Evolutionary conservation across 2,888 invertebrate genomes (phyloP), one percentile per base, ranked within the genome.

Genomic region (Tachina grossa): DNA sequence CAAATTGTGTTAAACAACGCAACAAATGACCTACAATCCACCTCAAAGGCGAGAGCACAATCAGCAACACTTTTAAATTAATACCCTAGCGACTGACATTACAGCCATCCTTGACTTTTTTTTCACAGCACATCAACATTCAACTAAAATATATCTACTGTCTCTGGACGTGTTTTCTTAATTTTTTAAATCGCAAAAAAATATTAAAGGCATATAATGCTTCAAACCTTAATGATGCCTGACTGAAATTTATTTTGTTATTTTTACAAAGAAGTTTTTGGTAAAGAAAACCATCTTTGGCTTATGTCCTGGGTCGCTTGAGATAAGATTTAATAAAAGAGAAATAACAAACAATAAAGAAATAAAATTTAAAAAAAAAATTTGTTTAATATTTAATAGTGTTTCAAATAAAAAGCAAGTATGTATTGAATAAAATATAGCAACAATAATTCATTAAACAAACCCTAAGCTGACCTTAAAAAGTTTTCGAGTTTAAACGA

Each of bases 101-200:
- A 6, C 31, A 31, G 31, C 31, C 31, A 31, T 31, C 31, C 31
- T 31, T 31, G 31, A 31, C n/a, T n/a, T n/a, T n/a, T n/a, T n/a
- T n/a, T n/a, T n/a, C n/a, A n/a, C n/a, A n/a, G n/a, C 31, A 31
- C 31, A 5, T 31, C 31, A 31, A 31, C 31, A 31, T 31, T 31
- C 6, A 31, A 31, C 31, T 6, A 31, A 31, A 31, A 31, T 22
- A 9, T 53, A 49, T 45, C 65, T 53, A 65, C 14, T 63, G 19
- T 82, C 47, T 69, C 47, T 51, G 14, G n/a, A 16, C 19, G 11
- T 51, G 49, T 39, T 61, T 19, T 53, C 14, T 55, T 77, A 83
- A 83, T 76, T 65, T 77, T 65, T 83, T 66, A 65, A 83, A 31
- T 65, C 82, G 66, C 76, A 82, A 80, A 31, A 31, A 31, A 31